Evolutionary conservation across 2,888 invertebrate species (phyloP), one percentile per base, ranked within the genome.

Genomic region (Drosophila affinis): DNA sequence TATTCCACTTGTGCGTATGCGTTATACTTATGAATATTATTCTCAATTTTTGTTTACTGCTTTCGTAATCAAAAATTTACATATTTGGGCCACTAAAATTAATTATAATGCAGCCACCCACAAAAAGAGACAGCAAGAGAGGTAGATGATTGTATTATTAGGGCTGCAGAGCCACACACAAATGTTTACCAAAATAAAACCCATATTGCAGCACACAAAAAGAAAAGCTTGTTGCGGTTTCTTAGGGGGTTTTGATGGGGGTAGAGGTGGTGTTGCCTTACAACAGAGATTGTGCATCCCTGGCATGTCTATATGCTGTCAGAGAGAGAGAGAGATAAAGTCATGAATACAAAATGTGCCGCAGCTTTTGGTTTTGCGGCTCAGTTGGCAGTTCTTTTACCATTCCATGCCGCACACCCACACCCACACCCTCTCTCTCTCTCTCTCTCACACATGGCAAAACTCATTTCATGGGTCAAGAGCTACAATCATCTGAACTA

Each of bases 401-500:
- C 63, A 58, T 61, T 72, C 68, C 69, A 53, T 53, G 49, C 48
- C 55, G 45, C 45, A 27, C 32, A 21, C 29, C 57, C 54, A 39
- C 21, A 17, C 45, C 51, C 45, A 47, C 44, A 18, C 53, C 49
- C 54, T 53, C 58, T 58, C 58, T 0, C 47, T 17, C 45, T 51
- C 44, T 29, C 54, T 53, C 54, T 53, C 58, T 58, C 58, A 70
- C 72, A 84, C 85, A 86, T 81, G 77, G 77, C 83, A 91, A 91
- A 91, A 91, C 91, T 91, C 91, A 92, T 92, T 92, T 92, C 91
- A 91, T 91, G 91, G 91, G 89, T 91, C 91, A 91, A 87, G 90
- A 89, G 80, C 78, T 89, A 90, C 91, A 91, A 91, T 91, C 91
- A 88, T 89, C 77, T 76, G 72, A 64, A 68, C 72, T 62, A 61